Evolutionary conservation across 2,797 vertebrate genomes (phyloP), one percentile per base, ranked within the genome.

Genomic region (Percopsis omiscomaycus): DNA sequence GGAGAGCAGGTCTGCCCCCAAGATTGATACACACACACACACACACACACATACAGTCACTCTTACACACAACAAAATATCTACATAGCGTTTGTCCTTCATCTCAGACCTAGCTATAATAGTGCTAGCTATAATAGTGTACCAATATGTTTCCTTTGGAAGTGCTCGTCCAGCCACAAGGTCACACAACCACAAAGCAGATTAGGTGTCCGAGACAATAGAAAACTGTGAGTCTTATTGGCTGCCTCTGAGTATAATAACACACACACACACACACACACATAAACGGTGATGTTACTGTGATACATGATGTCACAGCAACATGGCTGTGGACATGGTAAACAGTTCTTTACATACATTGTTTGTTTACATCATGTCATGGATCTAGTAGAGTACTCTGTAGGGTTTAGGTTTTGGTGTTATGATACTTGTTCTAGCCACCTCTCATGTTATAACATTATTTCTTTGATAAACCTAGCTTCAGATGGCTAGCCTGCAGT

Each of bases 1-100:
- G 98, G 98, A 83, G 96, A 99, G 76, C 98, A 98, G 95, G 97
- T 99, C 55, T 2, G 78, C 54, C 5, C 62, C 49, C 56, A 69
- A 42, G 37, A 42, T 42, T 42, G 32, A 37, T 51, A 64, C 46
- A 57, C 55, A 28, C 50, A 49, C 57, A 44, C 44, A 52, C 42
- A 55, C 47, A 52, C 30, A 45, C 59, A 32, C 30, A 44, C 22
- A 49, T 10, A 47, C 11, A 30, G 15, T 46, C 15, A 46, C 28
- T 54, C 61, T 53, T 52, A 73, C 45, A 12, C 53, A 74, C 46
- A 58, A 63, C 12, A 72, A 73, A 73, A 68, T 55, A 73, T 78
- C 32, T 9, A 12, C 61, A 63, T 77, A 14, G 68, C 46, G 54
- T 69, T 66, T 66, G 57, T 68, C 61, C 59, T 73, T 72, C 64